Conservation (phyloP, 2,797 vertebrate species). For the Eulemur albifrons region DNA sequence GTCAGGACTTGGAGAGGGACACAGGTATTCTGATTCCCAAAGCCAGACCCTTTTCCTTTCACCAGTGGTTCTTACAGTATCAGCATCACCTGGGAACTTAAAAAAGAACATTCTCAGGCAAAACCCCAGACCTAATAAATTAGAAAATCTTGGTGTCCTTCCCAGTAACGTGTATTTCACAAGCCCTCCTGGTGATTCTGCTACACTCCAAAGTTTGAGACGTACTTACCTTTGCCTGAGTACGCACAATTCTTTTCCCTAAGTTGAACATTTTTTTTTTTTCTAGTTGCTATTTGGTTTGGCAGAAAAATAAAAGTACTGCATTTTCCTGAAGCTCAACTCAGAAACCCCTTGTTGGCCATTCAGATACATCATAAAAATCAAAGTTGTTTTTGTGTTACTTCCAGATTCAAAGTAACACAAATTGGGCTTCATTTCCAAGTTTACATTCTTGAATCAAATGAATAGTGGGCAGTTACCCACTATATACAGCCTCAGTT, state of each 20-base stretch:
- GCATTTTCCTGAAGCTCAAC: not conserved
- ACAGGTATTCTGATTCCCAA: not conserved
- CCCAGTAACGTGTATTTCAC: not conserved
- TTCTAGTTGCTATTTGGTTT: not conserved
- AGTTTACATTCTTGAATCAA: not conserved
- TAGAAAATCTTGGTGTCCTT: not conserved
- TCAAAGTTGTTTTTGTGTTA: not conserved
- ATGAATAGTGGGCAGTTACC: not conserved
- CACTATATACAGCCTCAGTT: not conserved
- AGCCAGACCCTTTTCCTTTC: not conserved
- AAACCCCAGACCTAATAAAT: not conserved
- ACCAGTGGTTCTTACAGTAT: not conserved
- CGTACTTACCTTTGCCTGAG: not conserved
- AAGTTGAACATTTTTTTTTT: not conserved
- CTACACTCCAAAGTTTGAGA: not conserved
- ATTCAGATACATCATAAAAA: not conserved
- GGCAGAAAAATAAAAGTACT: not conserved
- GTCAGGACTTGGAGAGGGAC: not conserved
- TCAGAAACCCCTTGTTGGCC: not conserved
- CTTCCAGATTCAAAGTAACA: not conserved
- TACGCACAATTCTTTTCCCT: not conserved
- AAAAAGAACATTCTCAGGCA: not conserved
- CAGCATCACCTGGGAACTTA: not conserved
- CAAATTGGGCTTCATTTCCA: not conserved
- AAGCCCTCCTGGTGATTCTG: not conserved